Evolutionary conservation across 2,113 vertebrate genomes (phyloP), one percentile per base, ranked within the genome.

Genomic region (Fukomys damarensis): DNA sequence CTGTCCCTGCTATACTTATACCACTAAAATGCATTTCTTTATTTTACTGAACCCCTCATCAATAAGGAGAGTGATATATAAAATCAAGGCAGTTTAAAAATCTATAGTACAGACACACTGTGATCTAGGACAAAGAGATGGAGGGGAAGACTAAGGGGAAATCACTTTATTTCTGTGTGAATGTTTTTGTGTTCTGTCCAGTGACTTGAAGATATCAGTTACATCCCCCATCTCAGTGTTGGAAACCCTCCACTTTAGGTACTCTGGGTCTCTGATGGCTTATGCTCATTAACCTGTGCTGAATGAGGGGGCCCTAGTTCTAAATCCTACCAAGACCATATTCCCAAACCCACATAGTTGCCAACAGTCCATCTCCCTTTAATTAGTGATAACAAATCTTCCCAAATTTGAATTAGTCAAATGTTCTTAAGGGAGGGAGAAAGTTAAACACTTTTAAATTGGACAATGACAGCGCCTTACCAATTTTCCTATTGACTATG

Each of bases 401-500:
- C 30, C 26, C 52, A 92, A 70, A 84, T 77, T 58, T 76, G 16
- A 95, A 77, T 83, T 38, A 59, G 80, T 65, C 92, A 95, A 94
- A 83, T 74, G 74, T 85, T 94, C 80, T 96, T 80, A 94, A 82
- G 49, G 20, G 86, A 96, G 41, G 79, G 61, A 6, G 63, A 93
- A 91, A 84, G 58, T 80, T 77, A 95, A 95, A 41, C 84, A 96
- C 82, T 56, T 94, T 90, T 72, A 95, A 91, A 96, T 79, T 88
- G 88, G 63, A 90, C 93, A 94, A 92, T 95, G 76, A 95, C 11
- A 96, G 35, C 58, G 84, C 84, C 56, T 94, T 80, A 80, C 30
- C 84, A 87, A 88, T 97, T 97, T 96, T 95, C 70, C 94, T 90
- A 87, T 49, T 95, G 74, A 93, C 89, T 82, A 4, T 93, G 84